Evolutionary conservation across 2,888 invertebrate species (phyloP).

Genomic region (Tenodera sinensis): DNA sequence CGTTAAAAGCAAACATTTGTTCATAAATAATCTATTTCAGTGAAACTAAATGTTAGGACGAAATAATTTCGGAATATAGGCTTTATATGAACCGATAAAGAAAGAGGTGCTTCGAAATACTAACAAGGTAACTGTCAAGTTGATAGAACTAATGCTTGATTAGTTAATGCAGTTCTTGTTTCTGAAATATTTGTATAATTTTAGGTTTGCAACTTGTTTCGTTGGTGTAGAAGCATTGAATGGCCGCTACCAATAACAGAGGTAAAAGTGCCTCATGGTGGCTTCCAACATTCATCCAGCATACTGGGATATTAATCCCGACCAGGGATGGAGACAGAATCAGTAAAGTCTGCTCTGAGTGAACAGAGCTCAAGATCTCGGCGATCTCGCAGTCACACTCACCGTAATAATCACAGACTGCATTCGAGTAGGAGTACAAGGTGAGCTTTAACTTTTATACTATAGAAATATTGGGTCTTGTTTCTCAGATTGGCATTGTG

Average conservation of each 20-base stretch:
- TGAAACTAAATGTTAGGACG: not conserved
- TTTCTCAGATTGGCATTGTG: too few species aligned
- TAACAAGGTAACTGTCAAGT: not conserved
- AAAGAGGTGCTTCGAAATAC: not conserved
- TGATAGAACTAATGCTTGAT: not conserved
- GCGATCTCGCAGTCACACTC: constrained; percentile 40
- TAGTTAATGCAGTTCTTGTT: not conserved
- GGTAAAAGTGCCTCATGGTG: constrained; percentile 25
- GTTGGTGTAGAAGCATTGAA: not conserved
- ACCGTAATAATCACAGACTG: constrained; percentile 56
- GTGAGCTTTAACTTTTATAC: constrained; percentile 42
- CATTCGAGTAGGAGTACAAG: constrained; percentile 66
- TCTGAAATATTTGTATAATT: not conserved
- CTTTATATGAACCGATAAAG: not conserved
- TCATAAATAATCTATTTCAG: not conserved
- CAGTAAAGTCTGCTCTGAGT: constrained; percentile 74
- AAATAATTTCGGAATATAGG: not conserved
- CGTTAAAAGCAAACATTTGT: not conserved
- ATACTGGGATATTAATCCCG: constrained; percentile 14
- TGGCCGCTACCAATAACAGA: not conserved
- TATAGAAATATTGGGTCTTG: too few species aligned
- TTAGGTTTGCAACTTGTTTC: not conserved
- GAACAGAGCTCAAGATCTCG: constrained; percentile 76
- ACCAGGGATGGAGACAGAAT: constrained; percentile 84
- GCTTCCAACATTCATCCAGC: constrained; percentile 22